These are phyloP conservation scores for Anthrax anthrax DNA, from an alignment of 2,888 invertebrate genomes.

Conservation along the genomic window DNA sequence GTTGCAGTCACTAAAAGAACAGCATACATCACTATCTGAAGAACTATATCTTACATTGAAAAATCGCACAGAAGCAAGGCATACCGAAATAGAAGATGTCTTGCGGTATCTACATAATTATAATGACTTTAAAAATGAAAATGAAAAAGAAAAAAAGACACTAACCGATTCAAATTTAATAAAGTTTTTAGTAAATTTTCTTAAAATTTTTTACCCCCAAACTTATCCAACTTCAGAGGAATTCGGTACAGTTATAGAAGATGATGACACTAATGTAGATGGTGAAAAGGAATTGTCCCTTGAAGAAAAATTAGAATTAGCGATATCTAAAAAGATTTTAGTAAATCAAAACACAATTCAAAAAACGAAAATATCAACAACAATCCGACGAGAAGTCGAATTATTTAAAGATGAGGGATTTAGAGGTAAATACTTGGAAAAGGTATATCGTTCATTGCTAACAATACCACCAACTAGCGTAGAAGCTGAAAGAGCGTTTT, in stretches of 20 bases:
- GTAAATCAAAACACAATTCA: neutral
- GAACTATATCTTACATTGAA: neutral
- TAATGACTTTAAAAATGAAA: neutral
- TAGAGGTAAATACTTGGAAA: neutral
- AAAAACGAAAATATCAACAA: neutral
- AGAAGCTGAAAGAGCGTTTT: constrained; percentile 5
- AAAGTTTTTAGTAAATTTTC: too few species aligned
- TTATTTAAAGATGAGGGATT: neutral
- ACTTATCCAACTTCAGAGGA: neutral
- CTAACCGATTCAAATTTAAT: neutral
- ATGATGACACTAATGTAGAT: neutral
- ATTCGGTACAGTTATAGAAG: neutral
- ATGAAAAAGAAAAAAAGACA: neutral
- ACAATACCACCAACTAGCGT: constrained; percentile 2
- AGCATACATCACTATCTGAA: neutral
- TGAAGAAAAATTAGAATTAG: neutral
- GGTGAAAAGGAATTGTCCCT: too few species aligned
- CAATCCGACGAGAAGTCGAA: neutral
- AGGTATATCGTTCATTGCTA: neutral
- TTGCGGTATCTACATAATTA: neutral
- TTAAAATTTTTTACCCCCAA: too few species aligned
- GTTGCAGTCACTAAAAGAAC: neutral
- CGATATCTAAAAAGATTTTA: too few species aligned
- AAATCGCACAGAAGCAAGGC: neutral
- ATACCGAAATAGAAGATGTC: constrained; percentile 7